Evolutionary conservation across 2,888 invertebrate species (phyloP).

Genomic region (Strigamia crassipes): DNA sequence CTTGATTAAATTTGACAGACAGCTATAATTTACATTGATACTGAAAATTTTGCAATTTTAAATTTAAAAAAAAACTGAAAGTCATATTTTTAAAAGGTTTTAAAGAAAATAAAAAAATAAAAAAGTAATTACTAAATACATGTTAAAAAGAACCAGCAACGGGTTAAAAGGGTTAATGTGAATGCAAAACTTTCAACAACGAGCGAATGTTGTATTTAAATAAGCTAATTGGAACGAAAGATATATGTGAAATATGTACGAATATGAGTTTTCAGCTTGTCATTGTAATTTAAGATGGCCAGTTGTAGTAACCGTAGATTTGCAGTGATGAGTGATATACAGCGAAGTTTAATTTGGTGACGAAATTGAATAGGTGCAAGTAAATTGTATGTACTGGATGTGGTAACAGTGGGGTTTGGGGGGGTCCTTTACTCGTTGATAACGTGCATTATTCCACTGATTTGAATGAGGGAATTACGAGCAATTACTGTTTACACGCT

Average conservation of each 20-base stretch:
- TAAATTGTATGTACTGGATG: conserved; percentile 6
- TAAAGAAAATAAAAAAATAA: background rate
- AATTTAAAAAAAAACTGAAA: too few species aligned
- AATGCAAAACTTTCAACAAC: background rate
- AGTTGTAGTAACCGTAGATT: background rate
- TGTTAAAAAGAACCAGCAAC: background rate
- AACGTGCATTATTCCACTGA: conserved; percentile 44
- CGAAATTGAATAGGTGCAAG: background rate
- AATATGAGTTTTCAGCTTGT: background rate
- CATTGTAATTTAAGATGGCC: background rate
- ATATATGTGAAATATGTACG: background rate
- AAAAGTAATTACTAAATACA: background rate
- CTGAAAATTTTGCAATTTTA: too few species aligned
- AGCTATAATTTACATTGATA: background rate
- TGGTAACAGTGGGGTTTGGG: background rate
- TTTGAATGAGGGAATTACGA: conserved; percentile 46
- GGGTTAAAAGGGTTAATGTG: background rate
- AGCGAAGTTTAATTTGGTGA: background rate
- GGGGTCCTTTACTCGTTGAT: background rate
- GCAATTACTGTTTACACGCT: conserved; percentile 46
- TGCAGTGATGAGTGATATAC: background rate
- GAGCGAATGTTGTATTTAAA: background rate
- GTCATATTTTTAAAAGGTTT: background rate
- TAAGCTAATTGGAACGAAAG: background rate
- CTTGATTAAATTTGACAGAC: background rate